Evolutionary conservation across 2,113 vertebrate species (phyloP).

Genomic region (Electrona antarctica): DNA sequence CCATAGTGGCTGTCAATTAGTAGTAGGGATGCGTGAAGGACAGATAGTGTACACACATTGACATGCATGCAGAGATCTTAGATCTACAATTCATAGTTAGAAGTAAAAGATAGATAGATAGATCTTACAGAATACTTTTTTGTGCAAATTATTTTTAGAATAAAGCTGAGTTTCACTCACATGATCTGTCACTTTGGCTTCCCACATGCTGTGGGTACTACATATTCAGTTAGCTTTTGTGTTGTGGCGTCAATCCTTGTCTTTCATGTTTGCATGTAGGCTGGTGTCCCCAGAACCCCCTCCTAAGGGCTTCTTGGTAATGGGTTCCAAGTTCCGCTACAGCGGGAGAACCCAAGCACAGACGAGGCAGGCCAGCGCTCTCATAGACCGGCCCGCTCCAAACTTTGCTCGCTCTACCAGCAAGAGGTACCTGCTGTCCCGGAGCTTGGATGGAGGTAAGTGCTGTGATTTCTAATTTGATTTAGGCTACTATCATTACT

Average conservation of each 20-base stretch:
- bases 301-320: constrained; percentile 96
- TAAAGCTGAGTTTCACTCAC: background rate
- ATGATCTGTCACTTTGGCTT: background rate
- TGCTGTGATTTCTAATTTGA: too few relatives aligned
- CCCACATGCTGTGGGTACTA: too few relatives aligned
- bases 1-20: too few relatives aligned
- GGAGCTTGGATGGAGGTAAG: constrained; percentile 96
- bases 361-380: constrained; percentile 94
- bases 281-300: constrained; percentile 96
- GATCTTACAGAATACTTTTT: too few relatives aligned
- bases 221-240: too few relatives aligned
- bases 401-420: constrained; percentile 95
- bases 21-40: too few relatives aligned
- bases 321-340: constrained; percentile 99
- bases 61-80: too few relatives aligned
- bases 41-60: too few relatives aligned
- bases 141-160: too few relatives aligned
- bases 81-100: too few relatives aligned
- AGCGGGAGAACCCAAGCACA: constrained; percentile 97
- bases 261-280: constrained; percentile 64
- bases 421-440: constrained; percentile 95
- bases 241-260: background rate
- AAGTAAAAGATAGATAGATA: too few relatives aligned
- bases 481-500: too few relatives aligned
- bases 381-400: constrained; percentile 94